Conservation (phyloP, 2,113 vertebrate species). For the Enhydra lutris region DNA sequence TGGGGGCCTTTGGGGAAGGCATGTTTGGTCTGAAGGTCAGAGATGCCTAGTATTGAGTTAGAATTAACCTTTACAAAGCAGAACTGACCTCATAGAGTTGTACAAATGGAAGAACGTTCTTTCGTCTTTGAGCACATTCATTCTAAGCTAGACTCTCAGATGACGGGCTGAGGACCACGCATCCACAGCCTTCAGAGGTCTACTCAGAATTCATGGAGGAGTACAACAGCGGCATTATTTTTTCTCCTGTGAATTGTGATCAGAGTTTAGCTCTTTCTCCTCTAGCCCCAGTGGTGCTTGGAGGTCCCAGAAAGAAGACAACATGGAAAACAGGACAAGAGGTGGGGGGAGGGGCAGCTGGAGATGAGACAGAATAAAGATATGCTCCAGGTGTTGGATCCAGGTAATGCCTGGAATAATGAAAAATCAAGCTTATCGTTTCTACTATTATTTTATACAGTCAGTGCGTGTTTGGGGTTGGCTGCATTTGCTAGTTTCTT, state of each 20-base stretch:
- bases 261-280: neutral
- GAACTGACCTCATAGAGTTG: neutral
- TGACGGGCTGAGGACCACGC: no score
- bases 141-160: neutral
- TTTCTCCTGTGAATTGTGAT: neutral
- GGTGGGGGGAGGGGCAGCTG: neutral
- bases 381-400: neutral
- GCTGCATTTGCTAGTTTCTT: neutral
- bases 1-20: neutral
- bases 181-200: neutral
- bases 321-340: neutral
- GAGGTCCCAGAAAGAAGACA: neutral
- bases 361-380: neutral
- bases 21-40: neutral
- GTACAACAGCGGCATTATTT: neutral
- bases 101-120: neutral
- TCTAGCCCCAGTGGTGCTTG: neutral
- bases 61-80: neutral
- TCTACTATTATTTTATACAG: neutral
- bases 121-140: neutral
- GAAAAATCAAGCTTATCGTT: neutral
- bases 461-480: neutral
- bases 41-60: neutral
- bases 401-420: neutral
- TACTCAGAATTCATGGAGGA: neutral